Evolutionary conservation across 1,140 invertebrate genomes (phyloP).

Genomic region (Colletes gigas): DNA sequence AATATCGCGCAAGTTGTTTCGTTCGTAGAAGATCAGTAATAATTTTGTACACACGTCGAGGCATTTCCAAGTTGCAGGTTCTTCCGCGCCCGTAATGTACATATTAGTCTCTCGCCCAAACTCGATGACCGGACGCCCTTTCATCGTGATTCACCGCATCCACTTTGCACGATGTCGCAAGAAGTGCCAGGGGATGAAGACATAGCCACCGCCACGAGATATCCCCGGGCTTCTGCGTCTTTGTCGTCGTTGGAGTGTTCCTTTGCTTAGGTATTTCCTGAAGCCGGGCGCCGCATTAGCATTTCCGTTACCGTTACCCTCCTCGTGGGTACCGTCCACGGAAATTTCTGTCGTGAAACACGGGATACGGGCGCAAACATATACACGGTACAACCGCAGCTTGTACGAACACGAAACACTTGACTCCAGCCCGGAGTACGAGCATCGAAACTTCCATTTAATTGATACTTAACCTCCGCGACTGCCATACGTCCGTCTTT

Average conservation of each 20-base stretch:
- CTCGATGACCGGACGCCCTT: slow-evolving; percentile 42
- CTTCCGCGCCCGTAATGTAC: slow-evolving; percentile 19
- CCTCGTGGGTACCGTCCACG: slow-evolving; percentile 59
- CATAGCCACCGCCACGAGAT: slow-evolving; percentile 64
- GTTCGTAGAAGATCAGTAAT: background rate
- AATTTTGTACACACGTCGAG: slow-evolving; percentile 10
- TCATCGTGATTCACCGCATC: slow-evolving; percentile 52
- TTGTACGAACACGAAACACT: slow-evolving; percentile 24
- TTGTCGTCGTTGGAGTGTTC: slow-evolving; percentile 33
- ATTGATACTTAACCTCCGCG: slow-evolving; percentile 10
- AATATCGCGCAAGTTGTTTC: too few species aligned
- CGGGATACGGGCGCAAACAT: slow-evolving; percentile 40
- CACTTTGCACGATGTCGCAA: slow-evolving; percentile 37
- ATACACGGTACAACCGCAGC: slow-evolving; percentile 30
- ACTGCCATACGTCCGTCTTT: background rate
- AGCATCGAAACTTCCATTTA: slow-evolving; percentile 8
- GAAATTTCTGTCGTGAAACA: slow-evolving; percentile 57
- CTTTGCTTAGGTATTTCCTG: slow-evolving; percentile 65
- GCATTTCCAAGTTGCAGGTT: slow-evolving; percentile 3
- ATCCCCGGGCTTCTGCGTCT: slow-evolving; percentile 61
- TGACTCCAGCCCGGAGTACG: slow-evolving; percentile 27
- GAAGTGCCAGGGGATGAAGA: slow-evolving; percentile 48
- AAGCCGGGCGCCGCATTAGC: slow-evolving; percentile 66
- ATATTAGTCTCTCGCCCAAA: slow-evolving; percentile 29
- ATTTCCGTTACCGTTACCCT: slow-evolving; percentile 73